A percentile compares a stretch with the other conserved stretches of the same genome.
These are phyloP conservation scores for Hestina assimilis DNA, from an alignment of 1,140 invertebrate genomes.

Conservation along the genomic window DNA sequence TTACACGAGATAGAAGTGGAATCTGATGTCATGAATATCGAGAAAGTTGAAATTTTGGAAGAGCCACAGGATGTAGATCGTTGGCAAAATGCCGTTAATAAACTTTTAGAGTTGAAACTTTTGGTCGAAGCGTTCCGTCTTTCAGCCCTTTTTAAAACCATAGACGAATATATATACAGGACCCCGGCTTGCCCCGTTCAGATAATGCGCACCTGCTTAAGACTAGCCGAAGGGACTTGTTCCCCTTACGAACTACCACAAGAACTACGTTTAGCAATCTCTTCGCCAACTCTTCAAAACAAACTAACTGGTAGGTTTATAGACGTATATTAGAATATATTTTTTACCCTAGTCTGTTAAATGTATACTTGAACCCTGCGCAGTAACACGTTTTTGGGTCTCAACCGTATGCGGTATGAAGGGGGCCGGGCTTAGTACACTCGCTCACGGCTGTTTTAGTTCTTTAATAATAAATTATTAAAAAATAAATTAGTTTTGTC, in stretches of 20 bases:
- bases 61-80: slow-evolving; percentile 52
- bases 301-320: slow-evolving; percentile 57
- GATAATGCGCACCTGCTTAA: slow-evolving; percentile 61
- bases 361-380: background rate
- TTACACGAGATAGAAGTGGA: slow-evolving; percentile 70
- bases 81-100: slow-evolving; percentile 53
- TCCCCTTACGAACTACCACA: slow-evolving; percentile 68
- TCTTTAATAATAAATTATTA: too few relatives aligned
- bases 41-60: slow-evolving; percentile 53
- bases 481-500: too few relatives aligned
- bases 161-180: slow-evolving; percentile 51
- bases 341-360: too few relatives aligned
- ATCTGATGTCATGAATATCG: slow-evolving; percentile 68
- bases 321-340: too few relatives aligned
- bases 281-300: slow-evolving; percentile 56
- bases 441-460: too few relatives aligned
- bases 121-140: slow-evolving; percentile 64
- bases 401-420: too few relatives aligned
- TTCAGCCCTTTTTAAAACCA: slow-evolving; percentile 54
- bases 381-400: too few relatives aligned
- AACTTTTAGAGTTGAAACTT: slow-evolving; percentile 56
- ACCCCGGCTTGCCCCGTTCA: slow-evolving; percentile 57
- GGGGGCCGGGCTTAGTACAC: too few relatives aligned
- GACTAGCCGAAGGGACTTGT: slow-evolving; percentile 59
- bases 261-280: slow-evolving; percentile 63